Conservation (phyloP, 2,113 vertebrate genomes). For the Polyodon spathula region DNA sequence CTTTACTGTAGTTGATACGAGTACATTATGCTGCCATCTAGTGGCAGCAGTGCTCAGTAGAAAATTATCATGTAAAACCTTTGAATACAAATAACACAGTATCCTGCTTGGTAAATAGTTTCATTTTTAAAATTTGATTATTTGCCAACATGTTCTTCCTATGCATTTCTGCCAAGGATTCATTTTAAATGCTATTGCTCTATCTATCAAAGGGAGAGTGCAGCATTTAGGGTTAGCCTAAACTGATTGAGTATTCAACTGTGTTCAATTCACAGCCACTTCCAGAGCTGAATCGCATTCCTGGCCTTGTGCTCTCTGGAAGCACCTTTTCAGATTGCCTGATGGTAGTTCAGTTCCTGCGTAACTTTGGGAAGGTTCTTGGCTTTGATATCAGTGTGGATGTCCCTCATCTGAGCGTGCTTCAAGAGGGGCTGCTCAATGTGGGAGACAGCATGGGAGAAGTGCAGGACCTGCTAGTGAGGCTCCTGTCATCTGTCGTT, state of each 20-base stretch:
- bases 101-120: no score
- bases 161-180: no score
- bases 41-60: slow-evolving; percentile 28
- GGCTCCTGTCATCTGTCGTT: slow-evolving; percentile 77
- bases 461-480: slow-evolving; percentile 83
- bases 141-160: no score
- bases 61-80: neutral
- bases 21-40: slow-evolving; percentile 40
- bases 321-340: slow-evolving; percentile 81
- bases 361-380: slow-evolving; percentile 86
- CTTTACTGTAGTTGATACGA: no score
- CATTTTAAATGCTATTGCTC: no score
- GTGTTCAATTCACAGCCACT: no score
- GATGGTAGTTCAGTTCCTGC: slow-evolving; percentile 87
- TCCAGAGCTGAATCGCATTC: slow-evolving; percentile 74
- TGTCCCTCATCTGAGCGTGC: slow-evolving; percentile 64
- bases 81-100: no score
- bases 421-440: slow-evolving; percentile 87
- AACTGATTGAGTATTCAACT: no score
- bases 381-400: slow-evolving; percentile 68
- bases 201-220: no score
- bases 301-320: slow-evolving; percentile 75
- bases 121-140: no score
- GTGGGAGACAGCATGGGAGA: slow-evolving; percentile 66
- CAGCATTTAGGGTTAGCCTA: no score